These are phyloP conservation scores for Rhincodon typus DNA, from an alignment of 2,797 vertebrate genomes.

Conservation along the genomic window DNA sequence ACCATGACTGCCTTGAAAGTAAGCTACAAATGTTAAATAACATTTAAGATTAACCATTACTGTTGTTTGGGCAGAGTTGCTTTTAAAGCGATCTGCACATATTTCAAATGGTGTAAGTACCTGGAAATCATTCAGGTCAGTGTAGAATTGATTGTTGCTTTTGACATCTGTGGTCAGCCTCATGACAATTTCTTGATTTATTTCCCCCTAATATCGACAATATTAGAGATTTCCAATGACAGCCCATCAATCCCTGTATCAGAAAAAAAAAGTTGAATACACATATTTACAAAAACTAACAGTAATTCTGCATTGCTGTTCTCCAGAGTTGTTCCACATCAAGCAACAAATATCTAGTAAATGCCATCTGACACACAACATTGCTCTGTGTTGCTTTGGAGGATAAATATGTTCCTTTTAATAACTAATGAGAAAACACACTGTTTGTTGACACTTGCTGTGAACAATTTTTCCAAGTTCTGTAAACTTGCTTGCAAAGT, in stretches of 20 bases:
- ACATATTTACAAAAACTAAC: conserved; percentile 37
- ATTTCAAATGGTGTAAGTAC: conserved; percentile 50
- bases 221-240: conserved; percentile 76
- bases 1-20: background rate
- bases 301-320: background rate
- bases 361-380: background rate
- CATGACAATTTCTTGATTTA: conserved; percentile 82
- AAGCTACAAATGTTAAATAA: background rate
- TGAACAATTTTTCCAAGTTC: background rate
- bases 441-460: background rate
- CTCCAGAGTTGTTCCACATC: background rate
- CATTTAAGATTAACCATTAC: background rate
- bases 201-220: conserved; percentile 79
- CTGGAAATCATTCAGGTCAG: conserved; percentile 88
- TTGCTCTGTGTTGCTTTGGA: background rate
- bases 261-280: conserved; percentile 40
- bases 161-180: conserved; percentile 69
- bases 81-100: background rate
- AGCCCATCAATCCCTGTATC: conserved; percentile 72
- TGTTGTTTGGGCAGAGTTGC: background rate
- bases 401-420: background rate
- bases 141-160: conserved; percentile 72
- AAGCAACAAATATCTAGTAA: background rate
- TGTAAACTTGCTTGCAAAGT: background rate
- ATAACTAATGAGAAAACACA: background rate